These are phyloP conservation scores for Symphodus melops DNA, from an alignment of 2,113 vertebrate genomes.

Conservation along the genomic window DNA sequence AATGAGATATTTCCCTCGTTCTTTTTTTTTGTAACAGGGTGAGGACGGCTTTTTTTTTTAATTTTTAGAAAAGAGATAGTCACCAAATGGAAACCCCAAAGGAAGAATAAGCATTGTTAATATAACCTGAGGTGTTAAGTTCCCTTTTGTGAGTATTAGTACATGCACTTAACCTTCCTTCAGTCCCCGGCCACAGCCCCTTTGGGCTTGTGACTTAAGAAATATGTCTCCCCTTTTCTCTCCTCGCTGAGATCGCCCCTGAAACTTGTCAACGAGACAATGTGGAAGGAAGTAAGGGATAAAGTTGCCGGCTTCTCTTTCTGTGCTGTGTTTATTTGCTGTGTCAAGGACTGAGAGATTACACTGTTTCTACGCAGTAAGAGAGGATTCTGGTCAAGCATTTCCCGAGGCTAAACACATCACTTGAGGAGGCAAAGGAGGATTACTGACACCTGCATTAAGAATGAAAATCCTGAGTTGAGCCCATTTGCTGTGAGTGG, in stretches of 20 bases:
- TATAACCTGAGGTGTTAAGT: slow-evolving; percentile 71
- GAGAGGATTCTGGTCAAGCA: slow-evolving; percentile 82
- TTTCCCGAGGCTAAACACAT: slow-evolving; percentile 81
- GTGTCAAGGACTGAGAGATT: slow-evolving; percentile 89
- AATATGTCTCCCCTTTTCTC: slow-evolving; percentile 73
- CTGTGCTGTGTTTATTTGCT: slow-evolving; percentile 85
- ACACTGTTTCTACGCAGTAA: slow-evolving; percentile 81
- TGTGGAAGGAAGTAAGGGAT: slow-evolving; percentile 86
- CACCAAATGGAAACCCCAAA: slow-evolving; percentile 48
- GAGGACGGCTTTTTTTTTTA: slow-evolving; percentile 1
- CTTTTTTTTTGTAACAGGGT: slow-evolving; percentile 40
- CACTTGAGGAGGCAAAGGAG: slow-evolving; percentile 72
- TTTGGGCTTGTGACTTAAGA: slow-evolving; percentile 74
- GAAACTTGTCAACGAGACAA: slow-evolving; percentile 82
- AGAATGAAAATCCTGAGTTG: slow-evolving; percentile 73
- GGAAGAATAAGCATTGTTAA: slow-evolving; percentile 62
- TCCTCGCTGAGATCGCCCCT: slow-evolving; percentile 56
- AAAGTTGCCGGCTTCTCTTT: slow-evolving; percentile 81
- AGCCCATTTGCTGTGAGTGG: slow-evolving; percentile 69
- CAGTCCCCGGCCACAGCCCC: slow-evolving; percentile 62
- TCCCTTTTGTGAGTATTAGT: slow-evolving; percentile 74
- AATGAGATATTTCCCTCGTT: not conserved
- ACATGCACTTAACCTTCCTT: slow-evolving; percentile 83
- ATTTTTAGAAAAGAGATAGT: slow-evolving; percentile 12
- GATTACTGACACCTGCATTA: slow-evolving; percentile 82